Percentiles rank a stretch among this genome's conserved stretches.
Conservation (phyloP, 2,113 vertebrate genomes). For the Fulmarus glacialis region DNA sequence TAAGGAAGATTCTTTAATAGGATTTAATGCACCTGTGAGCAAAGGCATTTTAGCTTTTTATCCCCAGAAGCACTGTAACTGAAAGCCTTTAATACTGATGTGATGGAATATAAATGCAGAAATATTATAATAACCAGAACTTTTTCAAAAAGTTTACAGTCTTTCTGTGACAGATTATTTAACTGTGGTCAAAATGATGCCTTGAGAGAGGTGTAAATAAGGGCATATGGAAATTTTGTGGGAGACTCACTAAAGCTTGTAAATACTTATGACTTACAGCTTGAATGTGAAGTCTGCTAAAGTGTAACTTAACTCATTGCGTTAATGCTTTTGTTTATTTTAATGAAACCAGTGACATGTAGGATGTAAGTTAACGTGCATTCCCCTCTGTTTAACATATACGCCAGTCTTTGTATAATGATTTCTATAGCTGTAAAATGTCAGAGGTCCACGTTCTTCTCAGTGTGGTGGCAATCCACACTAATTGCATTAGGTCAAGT, state of each 20-base stretch:
- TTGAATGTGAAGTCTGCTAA: slow-evolving; percentile 11
- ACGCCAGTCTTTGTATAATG: not conserved
- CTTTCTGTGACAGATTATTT: slow-evolving; percentile 81
- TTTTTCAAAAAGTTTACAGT: slow-evolving; percentile 81
- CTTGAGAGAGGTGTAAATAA: slow-evolving; percentile 76
- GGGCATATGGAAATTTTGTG: slow-evolving; percentile 72
- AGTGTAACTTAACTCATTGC: slow-evolving; percentile 2
- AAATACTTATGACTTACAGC: slow-evolving; percentile 59
- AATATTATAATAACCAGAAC: slow-evolving; percentile 86
- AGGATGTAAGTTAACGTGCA: not conserved
- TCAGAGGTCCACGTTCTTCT: not conserved
- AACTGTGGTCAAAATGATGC: slow-evolving; percentile 78
- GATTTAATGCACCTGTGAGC: slow-evolving; percentile 89
- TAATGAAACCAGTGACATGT: not conserved
- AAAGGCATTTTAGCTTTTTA: slow-evolving; percentile 85
- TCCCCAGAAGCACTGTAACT: slow-evolving; percentile 84
- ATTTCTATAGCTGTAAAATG: not conserved
- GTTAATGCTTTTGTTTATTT: slow-evolving; percentile 47
- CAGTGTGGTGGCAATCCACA: not conserved
- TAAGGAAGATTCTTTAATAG: slow-evolving; percentile 88
- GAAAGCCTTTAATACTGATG: slow-evolving; percentile 86
- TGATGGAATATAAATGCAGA: slow-evolving; percentile 85
- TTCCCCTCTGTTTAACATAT: not conserved
- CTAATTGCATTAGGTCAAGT: not conserved
- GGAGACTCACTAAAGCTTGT: slow-evolving; percentile 40